Evolutionary conservation across 2,888 invertebrate genomes (phyloP).

Genomic region (Helicoverpa assulta): DNA sequence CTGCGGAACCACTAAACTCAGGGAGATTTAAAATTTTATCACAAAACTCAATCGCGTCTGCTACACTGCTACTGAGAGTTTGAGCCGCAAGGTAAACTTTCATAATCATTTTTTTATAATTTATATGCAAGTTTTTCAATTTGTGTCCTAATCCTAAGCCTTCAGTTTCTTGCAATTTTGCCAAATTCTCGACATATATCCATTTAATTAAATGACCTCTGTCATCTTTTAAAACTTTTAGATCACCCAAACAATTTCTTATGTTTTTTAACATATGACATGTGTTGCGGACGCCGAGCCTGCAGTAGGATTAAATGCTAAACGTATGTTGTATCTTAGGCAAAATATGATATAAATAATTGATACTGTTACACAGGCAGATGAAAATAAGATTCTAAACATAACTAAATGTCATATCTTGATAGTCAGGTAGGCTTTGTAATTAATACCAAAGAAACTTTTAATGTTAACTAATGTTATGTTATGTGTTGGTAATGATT

Average conservation of each 20-base stretch:
- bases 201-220: constrained; percentile 2
- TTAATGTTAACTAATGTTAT: no score
- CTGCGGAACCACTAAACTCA: constrained; percentile 31
- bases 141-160: constrained; percentile 28
- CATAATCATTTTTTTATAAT: constrained; percentile 40
- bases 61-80: constrained; percentile 46
- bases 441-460: no score
- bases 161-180: constrained; percentile 29
- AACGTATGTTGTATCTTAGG: no score
- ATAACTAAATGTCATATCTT: no score
- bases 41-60: constrained; percentile 44
- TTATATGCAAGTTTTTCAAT: constrained; percentile 19
- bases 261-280: constrained; percentile 19
- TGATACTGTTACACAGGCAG: no score
- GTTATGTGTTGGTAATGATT: no score
- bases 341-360: no score
- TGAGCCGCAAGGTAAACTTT: constrained; percentile 44
- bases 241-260: constrained; percentile 21
- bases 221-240: constrained; percentile 20
- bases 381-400: no score
- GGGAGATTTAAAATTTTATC: constrained; percentile 31
- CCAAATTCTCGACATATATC: constrained; percentile 10
- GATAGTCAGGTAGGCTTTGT: no score
- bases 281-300: no score
- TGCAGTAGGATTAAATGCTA: no score